These are phyloP conservation scores for Amphipyra tragopoginis DNA, from an alignment of 2,888 invertebrate species.

Conservation along the genomic window DNA sequence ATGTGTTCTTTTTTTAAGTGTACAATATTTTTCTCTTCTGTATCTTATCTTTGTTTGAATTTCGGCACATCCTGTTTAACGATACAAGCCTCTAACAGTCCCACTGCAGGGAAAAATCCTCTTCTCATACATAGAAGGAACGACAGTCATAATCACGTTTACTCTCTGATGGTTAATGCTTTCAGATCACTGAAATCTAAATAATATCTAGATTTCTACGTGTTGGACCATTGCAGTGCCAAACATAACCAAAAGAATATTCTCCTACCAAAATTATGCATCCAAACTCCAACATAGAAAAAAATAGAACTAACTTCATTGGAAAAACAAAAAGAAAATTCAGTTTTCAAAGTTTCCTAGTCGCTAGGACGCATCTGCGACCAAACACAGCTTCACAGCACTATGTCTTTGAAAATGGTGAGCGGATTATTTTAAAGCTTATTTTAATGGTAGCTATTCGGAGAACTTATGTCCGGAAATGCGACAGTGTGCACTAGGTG, in stretches of 20 bases:
- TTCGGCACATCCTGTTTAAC: too few species aligned
- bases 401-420: conserved; percentile 69
- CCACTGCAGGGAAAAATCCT: too few species aligned
- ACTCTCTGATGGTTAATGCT: too few species aligned
- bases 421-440: conserved; percentile 78
- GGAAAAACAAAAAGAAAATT: conserved; percentile 51
- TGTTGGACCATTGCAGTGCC: too few species aligned
- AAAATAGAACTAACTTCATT: conserved; percentile 33
- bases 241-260: not conserved
- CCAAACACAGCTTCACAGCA: conserved; percentile 63
- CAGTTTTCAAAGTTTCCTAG: conserved; percentile 52
- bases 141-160: too few species aligned
- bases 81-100: too few species aligned
- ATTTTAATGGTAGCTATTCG: conserved; percentile 74
- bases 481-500: conserved; percentile 61
- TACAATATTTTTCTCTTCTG: too few species aligned
- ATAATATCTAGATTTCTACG: too few species aligned
- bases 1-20: too few species aligned
- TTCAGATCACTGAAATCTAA: too few species aligned
- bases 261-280: conserved; percentile 25
- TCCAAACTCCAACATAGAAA: conserved; percentile 20
- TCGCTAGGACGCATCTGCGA: conserved; percentile 64
- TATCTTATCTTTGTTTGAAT: too few species aligned
- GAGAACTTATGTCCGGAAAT: conserved; percentile 66
- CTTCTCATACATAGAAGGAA: too few species aligned